Conservation (phyloP, 30 jellyfish, hydroid and myxozoan species). For the Cassiopea xamachana region DNA sequence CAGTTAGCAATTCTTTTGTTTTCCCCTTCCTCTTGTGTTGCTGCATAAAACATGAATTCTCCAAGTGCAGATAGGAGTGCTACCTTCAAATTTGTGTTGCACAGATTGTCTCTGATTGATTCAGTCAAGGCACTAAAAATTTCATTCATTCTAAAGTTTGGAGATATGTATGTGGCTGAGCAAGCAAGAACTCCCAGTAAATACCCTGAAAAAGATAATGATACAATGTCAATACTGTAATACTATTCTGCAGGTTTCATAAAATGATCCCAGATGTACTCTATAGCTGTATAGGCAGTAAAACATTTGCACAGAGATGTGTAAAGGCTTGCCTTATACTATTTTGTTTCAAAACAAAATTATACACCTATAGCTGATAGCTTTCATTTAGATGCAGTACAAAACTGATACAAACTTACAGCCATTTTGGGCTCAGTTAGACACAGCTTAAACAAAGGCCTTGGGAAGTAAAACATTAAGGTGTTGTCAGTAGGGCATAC, state of each 20-base stretch:
- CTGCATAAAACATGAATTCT: conserved; percentile 93
- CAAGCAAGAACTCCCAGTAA: conserved; percentile 86
- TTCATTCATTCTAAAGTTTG: conserved; percentile 82
- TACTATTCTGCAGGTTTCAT: background rate
- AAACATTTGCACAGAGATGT: too few relatives aligned
- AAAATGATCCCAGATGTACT: too few relatives aligned
- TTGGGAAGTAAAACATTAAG: background rate
- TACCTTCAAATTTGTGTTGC: conserved; percentile 61
- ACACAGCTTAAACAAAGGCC: background rate
- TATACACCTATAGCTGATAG: too few relatives aligned
- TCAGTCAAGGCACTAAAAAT: conserved; percentile 74
- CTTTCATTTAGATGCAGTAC: too few relatives aligned
- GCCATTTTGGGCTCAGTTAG: background rate
- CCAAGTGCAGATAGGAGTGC: conserved; percentile 89
- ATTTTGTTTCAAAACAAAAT: too few relatives aligned
- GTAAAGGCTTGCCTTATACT: too few relatives aligned
- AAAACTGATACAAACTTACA: too few relatives aligned
- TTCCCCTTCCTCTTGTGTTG: conserved; percentile 97
- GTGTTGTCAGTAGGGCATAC: conserved; percentile 29
- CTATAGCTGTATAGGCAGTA: too few relatives aligned
- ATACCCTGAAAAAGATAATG: conserved; percentile 42
- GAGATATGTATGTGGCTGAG: conserved; percentile 85
- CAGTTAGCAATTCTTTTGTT: conserved; percentile 68
- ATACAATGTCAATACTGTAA: background rate
- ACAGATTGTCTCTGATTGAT: conserved; percentile 74